Evolutionary conservation across 2,888 invertebrate species (phyloP), one percentile per base, ranked within the genome.

Genomic region (Calliopum simillimum): DNA sequence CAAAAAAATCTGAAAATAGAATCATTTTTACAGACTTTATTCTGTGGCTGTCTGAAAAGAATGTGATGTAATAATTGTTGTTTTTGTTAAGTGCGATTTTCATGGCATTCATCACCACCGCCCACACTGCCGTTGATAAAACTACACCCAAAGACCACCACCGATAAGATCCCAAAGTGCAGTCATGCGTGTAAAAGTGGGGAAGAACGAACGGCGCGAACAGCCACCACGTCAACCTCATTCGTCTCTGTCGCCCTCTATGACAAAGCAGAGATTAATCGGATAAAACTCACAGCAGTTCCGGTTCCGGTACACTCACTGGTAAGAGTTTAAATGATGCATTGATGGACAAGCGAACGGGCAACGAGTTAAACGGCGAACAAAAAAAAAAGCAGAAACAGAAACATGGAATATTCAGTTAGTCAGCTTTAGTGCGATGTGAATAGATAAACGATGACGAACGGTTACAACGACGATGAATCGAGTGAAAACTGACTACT

Each of bases 181-280:
- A 79, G 74, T 80, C 75, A 79, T 74, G 80, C 79, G 78, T 75
- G 76, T 70, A 41, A 59, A 81, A 76, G 80, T 76, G 78, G 75
- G n/a, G 76, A 81, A 76, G 74, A 72, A 74, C 75, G 73, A 74
- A 71, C 63, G n/a, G n/a, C n/a, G n/a, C 67, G 66, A 59, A 67
- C n/a, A 23, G n/a, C 19, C 25, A n/a, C 21, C 56, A 14, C 14
- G 56, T 49, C 55, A 23, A 25, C 61, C 47, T 41, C 21, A 46
- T 56, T 56, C 33, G 69, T 69, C 46, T 44, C 19, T 14, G 41
- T 44, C 62, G 21, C 14, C 33, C 33, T n/a, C n/a, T 67, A 73
- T 71, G 56, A 8, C 33, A 49, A 33, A 59, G 59, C 44, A 33
- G 59, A 59, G 49, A 58, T 67, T 59, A 67, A 67, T 67, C 59